Evolutionary conservation across 2,113 vertebrate species (phyloP).

Genomic region (Martes martes): DNA sequence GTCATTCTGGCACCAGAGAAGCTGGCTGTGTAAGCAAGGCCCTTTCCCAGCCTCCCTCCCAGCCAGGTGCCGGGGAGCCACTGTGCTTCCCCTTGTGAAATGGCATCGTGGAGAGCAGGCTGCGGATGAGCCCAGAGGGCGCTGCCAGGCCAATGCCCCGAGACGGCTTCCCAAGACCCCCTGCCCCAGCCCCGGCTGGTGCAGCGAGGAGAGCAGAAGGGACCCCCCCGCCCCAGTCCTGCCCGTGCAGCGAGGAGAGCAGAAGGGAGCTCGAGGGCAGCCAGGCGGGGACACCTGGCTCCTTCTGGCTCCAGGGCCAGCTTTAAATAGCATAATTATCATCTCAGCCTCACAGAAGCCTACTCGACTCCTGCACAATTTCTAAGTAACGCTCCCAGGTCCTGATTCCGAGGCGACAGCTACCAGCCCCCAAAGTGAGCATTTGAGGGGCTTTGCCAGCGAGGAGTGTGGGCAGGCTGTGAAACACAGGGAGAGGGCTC

Average conservation of each 20-base stretch:
- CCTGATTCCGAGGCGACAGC: conserved; percentile 52
- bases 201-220: neutral
- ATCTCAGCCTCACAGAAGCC: conserved; percentile 46
- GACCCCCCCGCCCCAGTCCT: neutral
- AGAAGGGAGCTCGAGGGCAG: neutral
- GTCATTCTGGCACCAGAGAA: conserved; percentile 1
- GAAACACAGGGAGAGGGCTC: neutral
- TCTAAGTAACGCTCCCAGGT: conserved; percentile 42
- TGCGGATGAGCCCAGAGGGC: neutral
- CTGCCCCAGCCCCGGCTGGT: fast-evolving
- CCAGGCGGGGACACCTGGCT: conserved; percentile 13
- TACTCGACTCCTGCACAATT: conserved; percentile 35
- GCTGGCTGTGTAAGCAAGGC: neutral
- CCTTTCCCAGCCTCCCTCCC: neutral
- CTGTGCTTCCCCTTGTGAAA: neutral
- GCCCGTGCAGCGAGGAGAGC: neutral
- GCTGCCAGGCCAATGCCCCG: neutral
- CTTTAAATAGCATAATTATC: conserved; percentile 61
- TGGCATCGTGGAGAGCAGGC: neutral
- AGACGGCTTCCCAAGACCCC: neutral
- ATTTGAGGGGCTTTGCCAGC: neutral
- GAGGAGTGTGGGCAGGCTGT: conserved; percentile 33
- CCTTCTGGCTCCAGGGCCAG: neutral
- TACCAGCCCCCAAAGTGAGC: conserved; percentile 13
- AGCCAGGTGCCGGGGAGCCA: neutral